These are phyloP conservation scores for Cyphomyrus discorhynchus DNA, from an alignment of 2,113 vertebrate genomes.

Conservation along the genomic window DNA sequence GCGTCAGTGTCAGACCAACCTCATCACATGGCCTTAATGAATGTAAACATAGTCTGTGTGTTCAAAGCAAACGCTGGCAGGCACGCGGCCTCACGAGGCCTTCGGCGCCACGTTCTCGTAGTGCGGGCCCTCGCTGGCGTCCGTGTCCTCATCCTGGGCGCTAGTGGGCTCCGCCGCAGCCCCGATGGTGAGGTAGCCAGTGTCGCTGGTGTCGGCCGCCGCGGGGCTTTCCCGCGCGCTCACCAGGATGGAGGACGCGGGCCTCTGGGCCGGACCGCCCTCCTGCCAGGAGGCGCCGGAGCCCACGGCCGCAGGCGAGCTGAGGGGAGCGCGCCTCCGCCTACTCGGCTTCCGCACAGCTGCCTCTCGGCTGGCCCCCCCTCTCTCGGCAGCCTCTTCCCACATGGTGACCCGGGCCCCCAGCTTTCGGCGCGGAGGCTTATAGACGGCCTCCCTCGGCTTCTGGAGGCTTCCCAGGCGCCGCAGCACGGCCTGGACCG, in stretches of 20 bases:
- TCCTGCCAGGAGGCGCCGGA: slow-evolving; percentile 36
- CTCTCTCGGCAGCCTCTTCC: slow-evolving; percentile 40
- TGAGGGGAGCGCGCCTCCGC: slow-evolving; percentile 39
- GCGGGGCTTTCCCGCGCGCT: slow-evolving; percentile 48
- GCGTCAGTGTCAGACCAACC: neutral
- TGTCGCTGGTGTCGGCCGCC: slow-evolving; percentile 16
- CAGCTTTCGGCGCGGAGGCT: slow-evolving; percentile 71
- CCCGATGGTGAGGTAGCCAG: slow-evolving; percentile 45
- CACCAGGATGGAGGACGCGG: slow-evolving; percentile 53
- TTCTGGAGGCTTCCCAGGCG: slow-evolving; percentile 77
- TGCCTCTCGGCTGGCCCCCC: slow-evolving; percentile 32
- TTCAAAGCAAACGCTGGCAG: neutral
- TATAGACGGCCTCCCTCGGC: slow-evolving; percentile 63
- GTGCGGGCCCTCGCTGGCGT: slow-evolving; percentile 59
- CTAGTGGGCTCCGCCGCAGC: slow-evolving; percentile 30
- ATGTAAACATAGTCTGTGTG: neutral
- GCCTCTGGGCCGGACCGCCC: slow-evolving; percentile 41
- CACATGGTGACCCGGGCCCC: slow-evolving; percentile 53
- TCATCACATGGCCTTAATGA: neutral
- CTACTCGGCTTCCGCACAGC: slow-evolving; percentile 47
- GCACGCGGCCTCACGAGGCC: slow-evolving; percentile 28
- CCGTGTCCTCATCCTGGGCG: slow-evolving; percentile 40
- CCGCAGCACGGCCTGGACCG: slow-evolving; percentile 71
- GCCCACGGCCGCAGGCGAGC: slow-evolving; percentile 26
- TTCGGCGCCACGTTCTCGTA: slow-evolving; percentile 76